Percentiles rank a stretch among this genome's conserved stretches.
These are phyloP conservation scores for Paratilapia polleni DNA, from an alignment of 2,113 vertebrate species.

Conservation along the genomic window DNA sequence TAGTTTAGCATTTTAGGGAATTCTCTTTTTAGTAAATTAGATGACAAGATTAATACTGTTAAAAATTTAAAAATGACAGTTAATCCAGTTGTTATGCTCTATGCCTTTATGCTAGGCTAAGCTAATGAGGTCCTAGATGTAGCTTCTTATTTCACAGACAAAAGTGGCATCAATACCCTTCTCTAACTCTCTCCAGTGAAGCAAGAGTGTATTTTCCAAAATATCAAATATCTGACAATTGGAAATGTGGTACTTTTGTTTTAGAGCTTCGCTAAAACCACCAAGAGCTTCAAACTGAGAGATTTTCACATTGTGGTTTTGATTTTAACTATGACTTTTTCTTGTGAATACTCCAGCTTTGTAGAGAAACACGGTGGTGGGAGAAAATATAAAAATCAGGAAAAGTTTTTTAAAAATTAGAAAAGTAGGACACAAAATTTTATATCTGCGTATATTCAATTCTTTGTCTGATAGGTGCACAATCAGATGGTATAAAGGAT, in stretches of 20 bases:
- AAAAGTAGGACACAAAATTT: rapidly evolving
- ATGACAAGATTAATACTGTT: no score
- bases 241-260: background rate
- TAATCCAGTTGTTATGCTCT: no score
- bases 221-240: background rate
- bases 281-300: rapidly evolving
- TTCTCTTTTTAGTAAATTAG: no score
- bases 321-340: background rate
- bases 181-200: background rate
- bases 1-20: no score
- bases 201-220: background rate
- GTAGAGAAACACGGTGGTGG: background rate
- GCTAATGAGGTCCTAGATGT: no score
- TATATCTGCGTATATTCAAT: background rate
- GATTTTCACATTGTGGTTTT: background rate
- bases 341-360: background rate
- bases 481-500: background rate
- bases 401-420: background rate
- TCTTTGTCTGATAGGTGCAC: background rate
- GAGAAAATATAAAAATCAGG: no score
- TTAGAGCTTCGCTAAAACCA: no score
- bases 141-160: background rate
- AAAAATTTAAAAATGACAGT: no score
- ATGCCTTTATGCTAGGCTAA: no score
- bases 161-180: background rate